Percentiles rank a stretch among this genome's conserved stretches.
Evolutionary conservation across 1,140 invertebrate species (phyloP).

Genomic region (Drosophila pseudoobscura): DNA sequence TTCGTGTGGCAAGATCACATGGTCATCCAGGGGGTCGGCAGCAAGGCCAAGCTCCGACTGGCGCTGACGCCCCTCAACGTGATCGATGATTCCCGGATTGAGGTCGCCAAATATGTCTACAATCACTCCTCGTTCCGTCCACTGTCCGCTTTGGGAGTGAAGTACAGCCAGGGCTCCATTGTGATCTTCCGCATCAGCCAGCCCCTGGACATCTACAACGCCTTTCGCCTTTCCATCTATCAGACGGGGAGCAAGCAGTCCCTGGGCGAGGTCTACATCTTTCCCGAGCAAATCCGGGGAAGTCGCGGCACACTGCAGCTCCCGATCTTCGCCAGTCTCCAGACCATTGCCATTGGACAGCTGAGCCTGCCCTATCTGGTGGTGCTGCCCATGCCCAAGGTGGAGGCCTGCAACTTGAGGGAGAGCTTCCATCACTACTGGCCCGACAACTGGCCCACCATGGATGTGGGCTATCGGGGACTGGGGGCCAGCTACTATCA

Average conservation of each 20-base stretch:
- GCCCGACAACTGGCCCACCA: slow-evolving; percentile 91
- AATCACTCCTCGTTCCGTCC: slow-evolving; percentile 61
- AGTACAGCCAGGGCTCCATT: slow-evolving; percentile 45
- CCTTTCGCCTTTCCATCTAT: slow-evolving; percentile 46
- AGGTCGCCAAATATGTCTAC: slow-evolving; percentile 53
- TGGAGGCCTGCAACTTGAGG: slow-evolving; percentile 89
- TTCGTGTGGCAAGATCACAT: slow-evolving; percentile 83
- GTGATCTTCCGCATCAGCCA: slow-evolving; percentile 67
- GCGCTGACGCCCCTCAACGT: slow-evolving; percentile 45
- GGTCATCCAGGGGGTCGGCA: slow-evolving; percentile 7
- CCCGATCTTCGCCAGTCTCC: slow-evolving; percentile 63
- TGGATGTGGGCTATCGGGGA: slow-evolving; percentile 96
- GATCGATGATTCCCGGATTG: slow-evolving; percentile 54
- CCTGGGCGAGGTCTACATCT: slow-evolving; percentile 92
- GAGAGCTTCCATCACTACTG: slow-evolving; percentile 92
- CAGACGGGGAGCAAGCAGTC: slow-evolving; percentile 16
- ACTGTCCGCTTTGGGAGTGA: slow-evolving; percentile 41
- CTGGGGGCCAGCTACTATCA: slow-evolving; percentile 87
- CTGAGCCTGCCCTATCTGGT: slow-evolving; percentile 86
- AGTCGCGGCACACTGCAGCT: slow-evolving; percentile 90
- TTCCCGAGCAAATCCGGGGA: slow-evolving; percentile 75
- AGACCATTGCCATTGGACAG: slow-evolving; percentile 74
- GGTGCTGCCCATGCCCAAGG: slow-evolving; percentile 89
- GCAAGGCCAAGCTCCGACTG: slow-evolving; percentile 36
- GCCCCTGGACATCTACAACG: slow-evolving; percentile 39